Base-by-base conservation (phyloP, 1,140 invertebrate species). In the Cotesia typhae region DNA sequence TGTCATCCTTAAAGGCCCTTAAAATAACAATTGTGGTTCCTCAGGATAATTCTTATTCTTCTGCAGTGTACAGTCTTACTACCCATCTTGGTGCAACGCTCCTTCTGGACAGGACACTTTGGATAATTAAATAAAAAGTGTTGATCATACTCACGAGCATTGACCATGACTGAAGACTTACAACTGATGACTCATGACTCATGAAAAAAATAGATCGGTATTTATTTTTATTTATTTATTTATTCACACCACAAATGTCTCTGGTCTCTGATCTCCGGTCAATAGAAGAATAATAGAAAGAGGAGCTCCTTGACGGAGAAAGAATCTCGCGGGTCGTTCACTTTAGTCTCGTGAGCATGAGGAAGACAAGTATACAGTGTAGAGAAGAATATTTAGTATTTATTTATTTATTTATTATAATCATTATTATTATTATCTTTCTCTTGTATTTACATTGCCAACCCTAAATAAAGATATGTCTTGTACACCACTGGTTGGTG, bases 1-100 rank as follows among this genome's bases (percentile, higher is more conserved):
- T 84, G 85, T 86, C 85, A 83, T 85, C 83, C 85, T 86, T 85
- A 80, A 28, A 83, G 82, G 81, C 83, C 80, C 82, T 83, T 86
- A 80, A 83, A 85, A 86, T 81, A 86, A 87, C 84, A 87, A 79
- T 82, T 75, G 69, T 41, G 77, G 75, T 81, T 82, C 81, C 82
- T 81, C 76, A 71, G 73, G 78, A 82, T 82, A 47, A 10, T 47
- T 47, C 41, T 47, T 2, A 28, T 1, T 28, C 28, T 28, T 28
- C 28, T 28, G 28, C 28, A 28, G 28, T 28, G 28, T 28, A 28
- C 1, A 28, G 28, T 28, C 28, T 28, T 28, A 28, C 28, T 28
- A 28, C 28, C 28, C 28, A 28, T 28, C 28, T 28, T 28, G 28
- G 28, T 1, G 28, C 28, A 28, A 28, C 3, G 28, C 28, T 28